Percentiles rank a stretch among this genome's conserved stretches.
These are phyloP conservation scores for Petaurus breviceps DNA, from an alignment of 2,113 vertebrate genomes.

Conservation along the genomic window DNA sequence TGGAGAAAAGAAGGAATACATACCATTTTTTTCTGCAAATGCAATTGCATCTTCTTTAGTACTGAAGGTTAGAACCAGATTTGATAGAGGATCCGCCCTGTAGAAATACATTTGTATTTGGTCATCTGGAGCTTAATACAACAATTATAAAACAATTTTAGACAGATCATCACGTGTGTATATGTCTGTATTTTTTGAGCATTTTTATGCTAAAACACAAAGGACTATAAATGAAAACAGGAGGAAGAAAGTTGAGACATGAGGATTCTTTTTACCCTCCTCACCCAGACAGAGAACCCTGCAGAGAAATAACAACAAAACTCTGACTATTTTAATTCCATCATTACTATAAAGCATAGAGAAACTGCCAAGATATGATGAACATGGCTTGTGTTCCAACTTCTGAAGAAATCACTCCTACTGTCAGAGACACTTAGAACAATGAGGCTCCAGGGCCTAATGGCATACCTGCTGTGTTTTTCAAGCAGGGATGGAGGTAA, in stretches of 20 bases:
- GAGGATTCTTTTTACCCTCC: neutral
- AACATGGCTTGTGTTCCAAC: neutral
- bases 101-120: conserved; percentile 64
- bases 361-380: neutral
- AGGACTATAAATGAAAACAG: neutral
- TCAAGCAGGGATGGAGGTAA: conserved; percentile 12
- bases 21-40: conserved; percentile 99
- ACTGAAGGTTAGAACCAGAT: conserved; percentile 92
- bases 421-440: conserved; percentile 16
- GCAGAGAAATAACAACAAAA: neutral
- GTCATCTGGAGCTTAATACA: conserved; percentile 14
- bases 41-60: conserved; percentile 94
- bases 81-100: conserved; percentile 97
- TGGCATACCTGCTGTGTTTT: conserved; percentile 1
- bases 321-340: conserved; percentile 22
- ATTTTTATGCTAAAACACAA: neutral
- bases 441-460: conserved; percentile 1
- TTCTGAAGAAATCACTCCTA: neutral
- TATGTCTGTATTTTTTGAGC: neutral
- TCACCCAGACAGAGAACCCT: neutral
- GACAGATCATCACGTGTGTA: neutral
- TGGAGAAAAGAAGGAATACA: conserved; percentile 48
- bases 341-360: conserved; percentile 16
- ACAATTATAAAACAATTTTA: neutral
- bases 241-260: neutral